Base-by-base conservation (phyloP, 2,113 vertebrate species). In the Amphiprion percula region DNA sequence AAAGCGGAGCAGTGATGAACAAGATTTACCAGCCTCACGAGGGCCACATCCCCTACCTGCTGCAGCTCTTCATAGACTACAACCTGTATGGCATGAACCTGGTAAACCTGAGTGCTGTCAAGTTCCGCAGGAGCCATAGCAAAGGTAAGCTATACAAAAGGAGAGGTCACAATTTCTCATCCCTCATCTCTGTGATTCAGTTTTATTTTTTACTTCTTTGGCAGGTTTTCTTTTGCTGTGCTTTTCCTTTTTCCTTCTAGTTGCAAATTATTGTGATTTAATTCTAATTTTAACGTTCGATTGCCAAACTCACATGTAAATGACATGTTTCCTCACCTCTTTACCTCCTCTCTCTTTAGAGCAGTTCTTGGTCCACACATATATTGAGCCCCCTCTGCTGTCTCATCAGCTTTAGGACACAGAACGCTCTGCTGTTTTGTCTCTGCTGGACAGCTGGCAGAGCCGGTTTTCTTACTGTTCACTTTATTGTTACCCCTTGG, bases 71-170 rank as follows among this genome's bases (percentile, higher is more conserved):
- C 91, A 99, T 99, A 82, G 98, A 99, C 93, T 99, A 98, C 95
- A 99, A 99, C 89, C 95, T 99, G 69, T 98, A 99, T 77, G 98
- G 98, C 92, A 99, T 99, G 98, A 99, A 99, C 93, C 94, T 99
- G 94, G 87, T 99, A 79, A 96, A 96, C 89, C 86, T 99, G 90
- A 96, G 94, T 79, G 96, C 97, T 28, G 96, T 99, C 75, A 98
- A 98, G 94, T 99, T 99, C 94, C 95, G 98, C 91, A 94, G 91
- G 75, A 89, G 91, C 69, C 94, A 83, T 60, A 95, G 84, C 82
- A 95, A 95, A 97, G 95, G 97, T 52, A 16, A 52, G 17, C 3
- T 9, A n/a, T 7, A 9, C 17, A 15, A 2, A 44, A 4, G 41
- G 14, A 15, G 14, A 12, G 10, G 10, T 11, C 41, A 44, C 41